Conservation (phyloP, 1,140 invertebrate genomes). For the Drosophila guanche region DNA sequence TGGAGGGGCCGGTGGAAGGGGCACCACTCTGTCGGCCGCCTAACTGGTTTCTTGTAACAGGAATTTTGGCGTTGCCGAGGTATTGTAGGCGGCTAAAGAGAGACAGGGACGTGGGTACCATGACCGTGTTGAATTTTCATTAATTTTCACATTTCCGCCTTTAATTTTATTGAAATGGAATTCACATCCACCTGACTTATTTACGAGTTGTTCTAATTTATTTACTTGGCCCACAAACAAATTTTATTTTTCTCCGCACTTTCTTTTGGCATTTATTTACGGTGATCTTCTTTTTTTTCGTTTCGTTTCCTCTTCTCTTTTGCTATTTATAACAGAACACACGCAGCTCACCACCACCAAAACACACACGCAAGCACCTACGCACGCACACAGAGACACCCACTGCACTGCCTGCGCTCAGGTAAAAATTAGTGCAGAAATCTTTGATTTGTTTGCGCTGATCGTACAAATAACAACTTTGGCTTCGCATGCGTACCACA, state of each 20-base stretch:
- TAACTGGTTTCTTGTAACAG: constrained; percentile 73
- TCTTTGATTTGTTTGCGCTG: constrained; percentile 25
- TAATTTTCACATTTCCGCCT: constrained; percentile 54
- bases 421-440: constrained; percentile 75
- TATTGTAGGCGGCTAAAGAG: constrained; percentile 8
- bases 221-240: constrained; percentile 69
- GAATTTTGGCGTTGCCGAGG: constrained; percentile 40
- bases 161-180: constrained; percentile 9
- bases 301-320: constrained; percentile 31
- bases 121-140: constrained; percentile 42
- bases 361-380: constrained; percentile 15
- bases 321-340: constrained; percentile 73
- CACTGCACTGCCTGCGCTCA: constrained; percentile 41
- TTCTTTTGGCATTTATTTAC: constrained; percentile 67
- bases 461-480: constrained; percentile 16
- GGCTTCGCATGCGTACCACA: constrained; percentile 2
- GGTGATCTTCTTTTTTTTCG: constrained; percentile 57
- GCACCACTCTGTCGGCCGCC: neutral
- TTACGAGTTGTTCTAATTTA: constrained; percentile 69
- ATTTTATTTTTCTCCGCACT: constrained; percentile 69
- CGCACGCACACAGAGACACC: constrained; percentile 14
- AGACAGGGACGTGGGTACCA: neutral
- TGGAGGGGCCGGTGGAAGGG: neutral
- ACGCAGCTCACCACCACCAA: constrained; percentile 54
- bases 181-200: constrained; percentile 48